These are phyloP conservation scores for Catonia carolina DNA, from an alignment of 2,888 invertebrate species.

Conservation along the genomic window DNA sequence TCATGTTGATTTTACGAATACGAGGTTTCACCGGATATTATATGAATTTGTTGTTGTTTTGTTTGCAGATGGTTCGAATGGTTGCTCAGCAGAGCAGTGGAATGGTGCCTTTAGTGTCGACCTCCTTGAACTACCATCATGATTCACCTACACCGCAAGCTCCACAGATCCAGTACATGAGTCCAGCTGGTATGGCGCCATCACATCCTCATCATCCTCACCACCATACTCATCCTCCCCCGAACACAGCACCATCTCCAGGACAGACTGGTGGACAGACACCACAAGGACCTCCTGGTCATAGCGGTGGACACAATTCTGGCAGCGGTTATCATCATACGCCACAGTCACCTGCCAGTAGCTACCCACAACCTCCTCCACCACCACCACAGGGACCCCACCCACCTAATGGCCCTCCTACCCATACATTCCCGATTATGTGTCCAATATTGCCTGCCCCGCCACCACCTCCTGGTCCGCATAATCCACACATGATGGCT, in stretches of 20 bases:
- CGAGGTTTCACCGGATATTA: too few species aligned
- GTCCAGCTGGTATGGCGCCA: constrained; percentile 39
- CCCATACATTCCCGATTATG: constrained; percentile 48
- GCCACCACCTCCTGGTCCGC: constrained; percentile 40
- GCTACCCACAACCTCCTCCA: constrained; percentile 40
- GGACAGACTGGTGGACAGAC: constrained; percentile 42
- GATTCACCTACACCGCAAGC: constrained; percentile 45
- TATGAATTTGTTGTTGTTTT: not conserved
- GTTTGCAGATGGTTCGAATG: constrained; percentile 54
- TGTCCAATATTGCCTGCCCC: constrained; percentile 48
- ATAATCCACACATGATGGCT: constrained; percentile 45
- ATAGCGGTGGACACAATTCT: constrained; percentile 19
- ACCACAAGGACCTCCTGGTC: constrained; percentile 25
- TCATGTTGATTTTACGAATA: too few species aligned
- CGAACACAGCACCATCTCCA: constrained; percentile 32
- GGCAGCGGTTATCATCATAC: constrained; percentile 50
- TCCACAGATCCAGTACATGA: constrained; percentile 47
- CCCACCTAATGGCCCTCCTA: constrained; percentile 39
- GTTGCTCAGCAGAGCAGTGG: constrained; percentile 38
- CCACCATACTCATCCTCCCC: constrained; percentile 28
- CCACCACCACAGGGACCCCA: constrained; percentile 52
- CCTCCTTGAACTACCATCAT: constrained; percentile 47
- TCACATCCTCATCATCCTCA: constrained; percentile 30
- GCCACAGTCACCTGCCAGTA: constrained; percentile 43
- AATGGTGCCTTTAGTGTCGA: constrained; percentile 38